Evolutionary conservation across 2,113 vertebrate genomes (phyloP).

Genomic region (Entomyzon cyanotis): DNA sequence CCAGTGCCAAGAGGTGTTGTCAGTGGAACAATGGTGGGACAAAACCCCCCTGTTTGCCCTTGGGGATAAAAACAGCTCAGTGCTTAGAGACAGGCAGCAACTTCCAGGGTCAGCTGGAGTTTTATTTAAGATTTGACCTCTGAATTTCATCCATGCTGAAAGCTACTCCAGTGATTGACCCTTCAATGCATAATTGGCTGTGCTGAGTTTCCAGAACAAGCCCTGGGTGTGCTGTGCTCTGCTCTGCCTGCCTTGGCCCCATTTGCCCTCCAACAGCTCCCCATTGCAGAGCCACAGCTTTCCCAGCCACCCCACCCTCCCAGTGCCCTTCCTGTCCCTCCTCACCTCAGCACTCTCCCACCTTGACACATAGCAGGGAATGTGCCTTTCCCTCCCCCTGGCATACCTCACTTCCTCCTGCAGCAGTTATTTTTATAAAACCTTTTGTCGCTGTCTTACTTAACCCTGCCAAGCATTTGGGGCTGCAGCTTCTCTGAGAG

Average conservation of each 20-base stretch:
- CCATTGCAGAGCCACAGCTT: background rate
- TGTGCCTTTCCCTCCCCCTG: background rate
- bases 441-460: background rate
- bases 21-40: background rate
- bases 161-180: background rate
- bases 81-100: background rate
- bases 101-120: background rate
- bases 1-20: background rate
- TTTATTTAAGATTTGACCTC: background rate
- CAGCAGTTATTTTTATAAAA: background rate
- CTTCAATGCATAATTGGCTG: background rate
- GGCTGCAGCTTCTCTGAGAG: background rate
- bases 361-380: accelerated
- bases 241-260: background rate
- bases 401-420: background rate
- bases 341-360: background rate
- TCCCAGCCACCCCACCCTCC: background rate
- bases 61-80: background rate
- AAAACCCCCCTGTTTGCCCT: background rate
- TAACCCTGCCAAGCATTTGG: background rate
- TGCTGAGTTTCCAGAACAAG: background rate
- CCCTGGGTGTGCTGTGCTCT: background rate
- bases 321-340: background rate
- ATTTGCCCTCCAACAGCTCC: accelerated
- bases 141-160: background rate